Evolutionary conservation across 2,888 invertebrate species (phyloP).

Genomic region (Aproaerema taeniolella): DNA sequence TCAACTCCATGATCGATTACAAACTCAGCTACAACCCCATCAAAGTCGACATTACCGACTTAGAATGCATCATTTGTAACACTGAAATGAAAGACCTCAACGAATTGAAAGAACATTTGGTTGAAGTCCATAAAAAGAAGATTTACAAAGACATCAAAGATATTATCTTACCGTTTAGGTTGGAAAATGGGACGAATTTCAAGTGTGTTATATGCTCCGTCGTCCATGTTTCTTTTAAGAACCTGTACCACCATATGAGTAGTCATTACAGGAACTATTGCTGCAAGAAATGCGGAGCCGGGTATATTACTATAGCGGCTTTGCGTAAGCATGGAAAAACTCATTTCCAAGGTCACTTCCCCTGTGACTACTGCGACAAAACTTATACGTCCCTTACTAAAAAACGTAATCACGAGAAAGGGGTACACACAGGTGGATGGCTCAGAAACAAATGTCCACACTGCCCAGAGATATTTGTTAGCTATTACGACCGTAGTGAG

Average conservation of each 20-base stretch:
- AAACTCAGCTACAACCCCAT: slow-evolving; percentile 70
- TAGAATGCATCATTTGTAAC: slow-evolving; percentile 52
- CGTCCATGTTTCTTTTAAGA: slow-evolving; percentile 63
- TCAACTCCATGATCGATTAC: slow-evolving; percentile 65
- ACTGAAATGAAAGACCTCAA: slow-evolving; percentile 51
- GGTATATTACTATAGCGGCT: slow-evolving; percentile 64
- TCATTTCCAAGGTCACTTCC: slow-evolving; percentile 70
- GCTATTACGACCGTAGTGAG: slow-evolving; percentile 64
- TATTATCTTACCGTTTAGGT: slow-evolving; percentile 62
- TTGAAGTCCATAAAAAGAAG: slow-evolving; percentile 47
- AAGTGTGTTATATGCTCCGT: slow-evolving; percentile 62
- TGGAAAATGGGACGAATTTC: slow-evolving; percentile 56
- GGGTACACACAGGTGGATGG: slow-evolving; percentile 68
- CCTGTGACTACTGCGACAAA: slow-evolving; percentile 72
- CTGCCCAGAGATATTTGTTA: slow-evolving; percentile 62
- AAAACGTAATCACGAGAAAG: slow-evolving; percentile 64
- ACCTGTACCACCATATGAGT: slow-evolving; percentile 68
- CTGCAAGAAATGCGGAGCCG: slow-evolving; percentile 64
- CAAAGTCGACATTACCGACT: slow-evolving; percentile 61
- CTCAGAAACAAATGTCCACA: slow-evolving; percentile 65
- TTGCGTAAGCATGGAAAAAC: slow-evolving; percentile 67
- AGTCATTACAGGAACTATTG: slow-evolving; percentile 68
- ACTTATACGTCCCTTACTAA: slow-evolving; percentile 69
- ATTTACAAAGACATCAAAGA: slow-evolving; percentile 64
- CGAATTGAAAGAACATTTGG: slow-evolving; percentile 58